Conservation (phyloP, 2,113 vertebrate genomes). For the Rhagologus leucostigma region DNA sequence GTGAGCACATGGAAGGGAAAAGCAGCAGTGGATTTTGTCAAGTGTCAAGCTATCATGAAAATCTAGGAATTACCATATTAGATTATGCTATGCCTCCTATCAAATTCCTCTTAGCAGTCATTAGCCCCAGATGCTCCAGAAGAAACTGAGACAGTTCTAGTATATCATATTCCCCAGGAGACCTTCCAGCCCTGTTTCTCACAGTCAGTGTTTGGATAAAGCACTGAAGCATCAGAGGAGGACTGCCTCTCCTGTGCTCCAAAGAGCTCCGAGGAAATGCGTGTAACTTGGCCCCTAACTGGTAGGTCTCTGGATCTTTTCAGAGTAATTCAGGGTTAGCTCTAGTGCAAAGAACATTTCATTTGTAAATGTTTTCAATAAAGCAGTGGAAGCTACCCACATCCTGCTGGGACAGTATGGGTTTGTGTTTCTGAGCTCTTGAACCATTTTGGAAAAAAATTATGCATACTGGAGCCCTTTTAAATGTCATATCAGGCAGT, state of each 20-base stretch:
- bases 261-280: neutral
- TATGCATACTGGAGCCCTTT: neutral
- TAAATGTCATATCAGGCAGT: neutral
- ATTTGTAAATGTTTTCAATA: neutral
- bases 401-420: neutral
- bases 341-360: neutral
- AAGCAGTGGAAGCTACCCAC: constrained; percentile 2
- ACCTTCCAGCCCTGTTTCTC: neutral
- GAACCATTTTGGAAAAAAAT: neutral
- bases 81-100: constrained; percentile 18
- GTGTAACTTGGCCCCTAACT: neutral
- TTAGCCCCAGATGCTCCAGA: constrained; percentile 27
- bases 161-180: neutral
- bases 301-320: constrained; percentile 6
- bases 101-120: neutral
- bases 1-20: neutral
- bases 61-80: constrained; percentile 33
- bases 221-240: neutral
- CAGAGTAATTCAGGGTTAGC: neutral
- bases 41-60: neutral
- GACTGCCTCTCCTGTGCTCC: neutral
- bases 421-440: neutral
- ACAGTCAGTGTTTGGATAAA: neutral
- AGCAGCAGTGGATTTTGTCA: constrained; percentile 31
- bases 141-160: neutral